A percentile compares a stretch with the other conserved stretches of the same genome.
Evolutionary conservation across 2,113 vertebrate species (phyloP).

Genomic region (Atherinomorus stipes): DNA sequence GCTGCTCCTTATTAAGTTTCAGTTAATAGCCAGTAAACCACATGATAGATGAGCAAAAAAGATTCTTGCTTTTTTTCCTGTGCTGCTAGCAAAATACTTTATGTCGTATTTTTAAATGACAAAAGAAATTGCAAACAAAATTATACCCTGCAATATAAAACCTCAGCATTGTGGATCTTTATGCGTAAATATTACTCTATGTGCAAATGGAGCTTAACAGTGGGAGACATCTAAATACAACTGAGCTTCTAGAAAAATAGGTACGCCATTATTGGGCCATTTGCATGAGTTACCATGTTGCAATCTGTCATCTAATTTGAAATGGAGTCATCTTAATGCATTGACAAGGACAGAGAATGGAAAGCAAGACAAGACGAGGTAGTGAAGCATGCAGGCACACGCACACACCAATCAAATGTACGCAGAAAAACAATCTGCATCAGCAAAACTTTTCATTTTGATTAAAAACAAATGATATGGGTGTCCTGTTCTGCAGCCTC

Average conservation of each 20-base stretch:
- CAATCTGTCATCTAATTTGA: constrained; percentile 65
- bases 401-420: constrained; percentile 41
- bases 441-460: constrained; percentile 96
- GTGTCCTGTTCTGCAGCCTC: constrained; percentile 91
- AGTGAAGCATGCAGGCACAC: constrained; percentile 46
- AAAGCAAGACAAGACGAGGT: constrained; percentile 50
- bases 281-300: constrained; percentile 74
- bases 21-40: constrained; percentile 69
- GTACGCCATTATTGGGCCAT: constrained; percentile 67
- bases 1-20: constrained; percentile 71
- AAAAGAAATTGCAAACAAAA: not conserved
- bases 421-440: constrained; percentile 86
- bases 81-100: constrained; percentile 1
- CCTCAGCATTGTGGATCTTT: constrained; percentile 27
- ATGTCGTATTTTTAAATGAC: constrained; percentile 6
- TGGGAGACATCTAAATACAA: constrained; percentile 49
- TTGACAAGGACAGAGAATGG: constrained; percentile 67
- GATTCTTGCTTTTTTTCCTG: not conserved
- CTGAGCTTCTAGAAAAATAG: constrained; percentile 54
- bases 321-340: constrained; percentile 72
- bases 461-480: constrained; percentile 97
- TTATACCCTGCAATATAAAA: not conserved
- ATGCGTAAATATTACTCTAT: constrained; percentile 26
- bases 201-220: constrained; percentile 40
- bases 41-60: constrained; percentile 38